Evolutionary conservation across 2,888 invertebrate genomes (phyloP).

Genomic region (Xylota segnis): DNA sequence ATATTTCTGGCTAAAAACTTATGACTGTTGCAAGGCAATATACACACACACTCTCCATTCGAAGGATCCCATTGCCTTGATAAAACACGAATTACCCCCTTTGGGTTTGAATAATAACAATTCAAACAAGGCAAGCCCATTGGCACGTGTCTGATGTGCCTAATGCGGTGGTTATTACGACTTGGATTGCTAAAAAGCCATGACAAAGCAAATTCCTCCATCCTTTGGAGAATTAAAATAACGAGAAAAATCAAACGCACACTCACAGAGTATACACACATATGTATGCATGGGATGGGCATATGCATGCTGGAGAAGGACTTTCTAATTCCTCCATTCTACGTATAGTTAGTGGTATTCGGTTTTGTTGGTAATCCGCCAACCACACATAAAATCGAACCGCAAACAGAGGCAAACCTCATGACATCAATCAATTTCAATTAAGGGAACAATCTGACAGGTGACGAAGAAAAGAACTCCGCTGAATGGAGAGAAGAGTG

Average conservation of each 20-base stretch:
- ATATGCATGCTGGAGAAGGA: neutral
- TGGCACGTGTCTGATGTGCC: conserved; percentile 46
- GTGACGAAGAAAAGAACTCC: conserved; percentile 8
- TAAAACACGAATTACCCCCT: conserved; percentile 43
- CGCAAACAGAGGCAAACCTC: conserved; percentile 13
- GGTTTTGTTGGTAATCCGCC: neutral
- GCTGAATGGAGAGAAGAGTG: neutral
- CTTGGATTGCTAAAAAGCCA: conserved; percentile 27
- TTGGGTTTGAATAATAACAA: conserved; percentile 36
- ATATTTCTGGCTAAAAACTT: conserved; percentile 13
- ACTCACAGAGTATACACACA: neutral
- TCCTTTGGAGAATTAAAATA: conserved; percentile 14
- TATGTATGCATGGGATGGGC: no score
- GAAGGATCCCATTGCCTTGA: conserved; percentile 27
- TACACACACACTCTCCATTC: neutral
- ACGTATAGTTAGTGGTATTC: no score
- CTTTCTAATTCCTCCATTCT: neutral
- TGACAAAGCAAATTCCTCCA: conserved; percentile 14
- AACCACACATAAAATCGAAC: conserved; percentile 2
- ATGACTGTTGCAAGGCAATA: neutral
- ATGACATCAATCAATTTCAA: conserved; percentile 60
- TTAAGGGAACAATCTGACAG: conserved; percentile 49
- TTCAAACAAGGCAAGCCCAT: conserved; percentile 23
- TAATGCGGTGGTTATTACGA: conserved; percentile 35
- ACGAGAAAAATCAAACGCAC: conserved; percentile 2